Conservation (phyloP, 2,797 vertebrate genomes). For the Rhabdophis nuchalis region DNA sequence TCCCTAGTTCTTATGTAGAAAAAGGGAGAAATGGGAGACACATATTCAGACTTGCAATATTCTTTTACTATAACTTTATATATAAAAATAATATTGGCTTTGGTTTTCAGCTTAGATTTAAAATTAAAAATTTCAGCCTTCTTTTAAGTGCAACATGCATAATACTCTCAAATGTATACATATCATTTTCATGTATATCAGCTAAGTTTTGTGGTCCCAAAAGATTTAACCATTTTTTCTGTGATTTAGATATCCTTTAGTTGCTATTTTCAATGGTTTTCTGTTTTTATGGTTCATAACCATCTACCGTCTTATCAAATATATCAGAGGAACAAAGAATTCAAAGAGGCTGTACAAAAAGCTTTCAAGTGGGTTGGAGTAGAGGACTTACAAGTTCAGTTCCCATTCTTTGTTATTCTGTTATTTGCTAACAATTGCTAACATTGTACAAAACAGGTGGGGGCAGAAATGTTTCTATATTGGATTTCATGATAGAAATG, state of each 20-base stretch:
- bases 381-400: too few relatives aligned
- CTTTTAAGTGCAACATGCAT: constrained; percentile 20
- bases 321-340: background rate
- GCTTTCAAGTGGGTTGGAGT: background rate
- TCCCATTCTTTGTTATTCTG: too few relatives aligned
- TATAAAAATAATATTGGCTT: background rate
- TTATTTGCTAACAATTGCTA: too few relatives aligned
- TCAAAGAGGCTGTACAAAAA: background rate
- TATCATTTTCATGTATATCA: background rate
- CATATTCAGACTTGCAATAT: background rate
- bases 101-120: too few relatives aligned
- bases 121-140: background rate
- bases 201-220: background rate
- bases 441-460: background rate
- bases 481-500: background rate
- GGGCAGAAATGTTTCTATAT: too few relatives aligned
- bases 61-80: background rate
- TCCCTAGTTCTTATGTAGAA: background rate
- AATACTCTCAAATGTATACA: background rate
- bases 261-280: constrained; percentile 9
- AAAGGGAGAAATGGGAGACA: background rate
- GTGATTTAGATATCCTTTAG: background rate
- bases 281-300: constrained; percentile 13
- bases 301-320: background rate
- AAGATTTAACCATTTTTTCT: background rate